These are phyloP conservation scores for Drosophila mimica DNA, from an alignment of 2,888 invertebrate species.

Conservation along the genomic window DNA sequence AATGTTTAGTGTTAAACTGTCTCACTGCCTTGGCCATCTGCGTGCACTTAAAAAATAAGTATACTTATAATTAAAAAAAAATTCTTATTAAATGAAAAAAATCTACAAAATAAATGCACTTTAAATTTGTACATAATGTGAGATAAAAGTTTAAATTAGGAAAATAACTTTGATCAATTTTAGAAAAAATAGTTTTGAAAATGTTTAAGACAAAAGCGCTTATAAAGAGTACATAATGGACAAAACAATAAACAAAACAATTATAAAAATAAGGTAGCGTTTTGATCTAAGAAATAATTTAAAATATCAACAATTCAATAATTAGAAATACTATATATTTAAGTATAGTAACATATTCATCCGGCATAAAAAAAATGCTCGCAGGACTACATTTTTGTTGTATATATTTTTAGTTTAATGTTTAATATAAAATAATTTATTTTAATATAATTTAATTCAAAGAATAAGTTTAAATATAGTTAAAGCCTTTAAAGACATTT, in stretches of 20 bases:
- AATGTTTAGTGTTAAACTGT: slow-evolving; percentile 52
- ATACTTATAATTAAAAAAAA: neutral
- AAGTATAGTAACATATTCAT: neutral
- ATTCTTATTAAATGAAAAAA: neutral
- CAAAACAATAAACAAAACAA: neutral
- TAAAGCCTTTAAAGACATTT: too few species aligned
- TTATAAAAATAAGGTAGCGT: neutral
- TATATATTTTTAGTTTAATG: neutral
- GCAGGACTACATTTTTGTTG: rapidly evolving
- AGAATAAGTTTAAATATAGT: neutral
- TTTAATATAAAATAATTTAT: neutral
- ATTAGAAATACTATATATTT: neutral
- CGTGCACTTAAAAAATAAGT: slow-evolving; percentile 3
- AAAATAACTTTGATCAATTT: neutral
- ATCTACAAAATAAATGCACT: neutral
- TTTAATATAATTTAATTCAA: neutral
- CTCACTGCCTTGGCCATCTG: slow-evolving; percentile 8
- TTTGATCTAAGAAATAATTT: neutral
- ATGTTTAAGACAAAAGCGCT: too few species aligned
- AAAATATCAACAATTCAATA: neutral
- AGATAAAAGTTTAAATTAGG: rapidly evolving
- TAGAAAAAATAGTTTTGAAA: too few species aligned
- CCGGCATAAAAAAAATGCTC: too few species aligned
- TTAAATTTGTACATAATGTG: neutral
- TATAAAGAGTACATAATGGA: neutral